A percentile compares a stretch with the other conserved stretches of the same genome.
phyloP scores from a whole-genome alignment of 2,888 invertebrate species.

The Laothoe populi region DNA sequence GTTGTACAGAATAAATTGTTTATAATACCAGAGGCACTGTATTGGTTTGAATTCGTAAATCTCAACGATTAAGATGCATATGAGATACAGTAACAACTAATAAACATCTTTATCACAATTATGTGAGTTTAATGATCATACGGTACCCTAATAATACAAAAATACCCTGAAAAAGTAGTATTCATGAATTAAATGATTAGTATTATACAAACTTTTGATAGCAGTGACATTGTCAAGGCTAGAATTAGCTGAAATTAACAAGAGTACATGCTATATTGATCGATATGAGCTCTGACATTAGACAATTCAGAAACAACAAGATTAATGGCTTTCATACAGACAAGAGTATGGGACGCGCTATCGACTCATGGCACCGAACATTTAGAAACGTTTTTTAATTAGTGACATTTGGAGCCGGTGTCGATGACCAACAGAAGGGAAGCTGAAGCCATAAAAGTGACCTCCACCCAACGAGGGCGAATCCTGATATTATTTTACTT shows the following conservation, averaged over 20 bases:
- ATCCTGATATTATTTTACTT: slow-evolving; percentile 67
- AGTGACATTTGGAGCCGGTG: slow-evolving; percentile 66
- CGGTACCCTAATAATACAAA: no score
- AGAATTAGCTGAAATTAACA: neutral
- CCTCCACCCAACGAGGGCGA: slow-evolving; percentile 63
- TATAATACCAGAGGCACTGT: no score
- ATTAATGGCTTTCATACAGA: neutral
- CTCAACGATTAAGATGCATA: neutral
- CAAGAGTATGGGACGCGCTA: neutral
- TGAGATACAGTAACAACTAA: slow-evolving; percentile 1
- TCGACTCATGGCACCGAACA: neutral
- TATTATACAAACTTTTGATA: neutral
- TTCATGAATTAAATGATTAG: neutral
- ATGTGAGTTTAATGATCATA: slow-evolving; percentile 55
- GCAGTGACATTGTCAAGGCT: neutral
- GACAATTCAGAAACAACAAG: neutral
- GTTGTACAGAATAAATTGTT: no score
- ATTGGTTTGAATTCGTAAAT: neutral
- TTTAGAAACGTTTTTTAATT: slow-evolving; percentile 49
- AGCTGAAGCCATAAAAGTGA: slow-evolving; percentile 76
- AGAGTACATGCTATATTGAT: neutral
- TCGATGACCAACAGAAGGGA: slow-evolving; percentile 78
- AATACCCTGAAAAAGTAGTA: neutral
- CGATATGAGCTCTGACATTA: neutral
- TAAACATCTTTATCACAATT: slow-evolving; percentile 60